A percentile compares a stretch with the other conserved stretches of the same genome.
Conservation (phyloP, 2,113 vertebrate species). For the Catagonus wagneri region DNA sequence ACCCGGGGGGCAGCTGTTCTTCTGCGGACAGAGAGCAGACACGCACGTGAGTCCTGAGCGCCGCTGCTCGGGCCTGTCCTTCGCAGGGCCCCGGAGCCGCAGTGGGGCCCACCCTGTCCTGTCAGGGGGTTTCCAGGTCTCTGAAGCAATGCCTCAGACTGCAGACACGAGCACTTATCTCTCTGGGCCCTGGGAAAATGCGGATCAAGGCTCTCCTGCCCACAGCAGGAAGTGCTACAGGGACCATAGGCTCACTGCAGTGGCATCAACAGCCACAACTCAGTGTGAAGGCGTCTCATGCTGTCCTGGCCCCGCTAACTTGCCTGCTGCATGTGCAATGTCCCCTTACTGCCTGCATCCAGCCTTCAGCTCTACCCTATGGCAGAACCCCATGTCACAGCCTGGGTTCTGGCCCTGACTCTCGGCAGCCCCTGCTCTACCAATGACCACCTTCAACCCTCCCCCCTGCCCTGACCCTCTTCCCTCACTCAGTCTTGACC, state of each 20-base stretch:
- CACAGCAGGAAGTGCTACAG: not conserved
- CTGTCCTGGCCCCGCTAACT: not conserved
- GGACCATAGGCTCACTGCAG: not conserved
- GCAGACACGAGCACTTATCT: constrained; percentile 30
- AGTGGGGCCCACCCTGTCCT: not conserved
- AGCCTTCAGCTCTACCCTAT: not conserved
- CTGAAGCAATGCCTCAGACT: constrained; percentile 34
- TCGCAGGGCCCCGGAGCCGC: not conserved
- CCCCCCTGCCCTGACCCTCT: not conserved
- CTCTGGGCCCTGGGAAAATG: not conserved
- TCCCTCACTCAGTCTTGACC: not conserved
- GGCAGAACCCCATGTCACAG: not conserved
- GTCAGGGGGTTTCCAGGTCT: constrained; percentile 1
- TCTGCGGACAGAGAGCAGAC: constrained; percentile 87
- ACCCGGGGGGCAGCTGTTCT: constrained; percentile 96
- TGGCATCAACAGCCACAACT: not conserved
- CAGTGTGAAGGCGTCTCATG: not conserved
- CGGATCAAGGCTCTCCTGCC: constrained; percentile 33
- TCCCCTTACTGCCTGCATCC: not conserved
- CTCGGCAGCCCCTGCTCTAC: not conserved
- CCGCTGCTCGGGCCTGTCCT: not conserved
- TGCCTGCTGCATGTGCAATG: not conserved
- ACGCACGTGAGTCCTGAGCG: not conserved
- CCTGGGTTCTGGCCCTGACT: not conserved
- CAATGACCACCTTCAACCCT: not conserved